A percentile compares a stretch with the other conserved stretches of the same genome.
phyloP scores from a whole-genome alignment of 2,113 vertebrate genomes.

The Ceyx melanurus region DNA sequence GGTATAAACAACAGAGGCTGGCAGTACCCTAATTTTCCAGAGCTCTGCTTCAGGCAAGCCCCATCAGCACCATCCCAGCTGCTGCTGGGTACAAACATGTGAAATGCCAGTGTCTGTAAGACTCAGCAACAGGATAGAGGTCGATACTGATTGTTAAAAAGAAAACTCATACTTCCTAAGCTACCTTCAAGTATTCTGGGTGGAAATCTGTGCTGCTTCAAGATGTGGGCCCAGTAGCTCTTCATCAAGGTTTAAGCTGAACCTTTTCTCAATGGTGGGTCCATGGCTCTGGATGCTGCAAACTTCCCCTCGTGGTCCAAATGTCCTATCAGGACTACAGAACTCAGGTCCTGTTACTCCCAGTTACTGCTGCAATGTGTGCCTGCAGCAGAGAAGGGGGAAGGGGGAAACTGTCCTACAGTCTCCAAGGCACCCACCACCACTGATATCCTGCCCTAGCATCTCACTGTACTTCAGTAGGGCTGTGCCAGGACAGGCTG shows the following conservation, averaged over 20 bases:
- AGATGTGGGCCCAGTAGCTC: neutral
- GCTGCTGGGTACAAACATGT: neutral
- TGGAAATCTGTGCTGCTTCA: neutral
- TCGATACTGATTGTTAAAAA: neutral
- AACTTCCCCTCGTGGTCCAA: neutral
- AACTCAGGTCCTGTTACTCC: neutral
- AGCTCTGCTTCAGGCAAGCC: neutral
- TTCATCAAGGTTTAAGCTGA: neutral
- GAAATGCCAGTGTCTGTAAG: neutral
- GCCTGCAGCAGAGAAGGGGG: rapidly evolving
- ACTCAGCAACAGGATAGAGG: neutral
- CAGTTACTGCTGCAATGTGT: neutral
- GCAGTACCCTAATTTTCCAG: neutral
- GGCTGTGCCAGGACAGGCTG: neutral
- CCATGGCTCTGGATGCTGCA: neutral
- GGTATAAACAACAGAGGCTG: neutral
- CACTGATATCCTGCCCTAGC: neutral
- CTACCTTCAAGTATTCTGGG: neutral
- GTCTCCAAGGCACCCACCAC: rapidly evolving
- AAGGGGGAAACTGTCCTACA: neutral
- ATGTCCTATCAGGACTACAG: neutral
- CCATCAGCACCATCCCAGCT: neutral
- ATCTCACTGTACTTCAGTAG: neutral
- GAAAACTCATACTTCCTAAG: neutral
- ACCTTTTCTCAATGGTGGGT: neutral